Evolutionary conservation across 2,888 invertebrate species (phyloP).

Genomic region (Calephelis perditalis): DNA sequence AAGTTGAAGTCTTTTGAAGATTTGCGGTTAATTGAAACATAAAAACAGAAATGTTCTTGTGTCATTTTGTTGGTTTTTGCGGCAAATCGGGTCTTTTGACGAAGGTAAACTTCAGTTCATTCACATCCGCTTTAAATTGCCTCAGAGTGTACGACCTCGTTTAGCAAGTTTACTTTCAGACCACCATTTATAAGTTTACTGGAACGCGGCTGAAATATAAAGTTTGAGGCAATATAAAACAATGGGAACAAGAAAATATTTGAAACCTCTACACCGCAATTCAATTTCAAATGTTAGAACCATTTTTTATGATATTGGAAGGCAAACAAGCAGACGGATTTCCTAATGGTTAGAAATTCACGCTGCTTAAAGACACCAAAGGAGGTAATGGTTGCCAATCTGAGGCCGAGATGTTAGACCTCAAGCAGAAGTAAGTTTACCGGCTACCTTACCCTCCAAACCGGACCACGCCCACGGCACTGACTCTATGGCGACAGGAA

Average conservation of each 20-base stretch:
- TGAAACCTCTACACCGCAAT: too few relatives aligned
- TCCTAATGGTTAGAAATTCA: too few relatives aligned
- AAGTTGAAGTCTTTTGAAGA: background rate
- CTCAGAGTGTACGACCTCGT: slow-evolving; percentile 4
- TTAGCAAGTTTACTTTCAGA: slow-evolving; percentile 9
- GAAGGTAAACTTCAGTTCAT: slow-evolving; percentile 10
- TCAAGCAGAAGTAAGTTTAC: too few relatives aligned
- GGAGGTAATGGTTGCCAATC: too few relatives aligned
- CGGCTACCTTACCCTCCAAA: too few relatives aligned
- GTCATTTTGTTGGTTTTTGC: slow-evolving; percentile 11
- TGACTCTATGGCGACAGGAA: too few relatives aligned
- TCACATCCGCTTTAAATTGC: slow-evolving; percentile 11
- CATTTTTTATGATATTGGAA: too few relatives aligned
- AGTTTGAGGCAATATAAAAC: slow-evolving; percentile 17
- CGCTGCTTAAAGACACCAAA: too few relatives aligned
- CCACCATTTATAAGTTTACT: slow-evolving; percentile 8
- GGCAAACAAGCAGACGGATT: too few relatives aligned
- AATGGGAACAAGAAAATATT: background rate
- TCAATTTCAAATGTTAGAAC: too few relatives aligned
- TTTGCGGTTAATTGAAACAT: slow-evolving; percentile 3
- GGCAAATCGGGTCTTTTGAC: slow-evolving; percentile 8
- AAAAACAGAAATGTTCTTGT: slow-evolving; percentile 12
- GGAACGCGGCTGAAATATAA: slow-evolving; percentile 8
- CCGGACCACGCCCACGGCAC: too few relatives aligned
- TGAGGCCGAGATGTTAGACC: too few relatives aligned